phyloP scores from a whole-genome alignment of 2,113 vertebrate species.

The Gymnobelideus leadbeateri region DNA sequence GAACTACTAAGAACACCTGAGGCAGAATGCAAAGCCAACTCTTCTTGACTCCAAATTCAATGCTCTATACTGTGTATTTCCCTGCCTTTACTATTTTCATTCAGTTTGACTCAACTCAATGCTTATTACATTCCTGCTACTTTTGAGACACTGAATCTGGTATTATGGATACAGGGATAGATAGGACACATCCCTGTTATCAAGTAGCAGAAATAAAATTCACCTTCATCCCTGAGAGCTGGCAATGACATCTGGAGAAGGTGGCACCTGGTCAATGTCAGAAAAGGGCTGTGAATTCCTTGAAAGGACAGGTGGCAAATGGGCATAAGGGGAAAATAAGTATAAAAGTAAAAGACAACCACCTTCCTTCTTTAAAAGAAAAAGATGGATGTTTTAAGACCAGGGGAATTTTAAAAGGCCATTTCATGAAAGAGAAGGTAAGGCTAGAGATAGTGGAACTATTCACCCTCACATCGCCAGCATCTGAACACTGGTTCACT shows the following conservation, averaged over 20 bases:
- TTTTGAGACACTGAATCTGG: neutral
- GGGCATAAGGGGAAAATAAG: slow-evolving; percentile 13
- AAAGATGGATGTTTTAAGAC: neutral
- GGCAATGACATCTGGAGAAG: neutral
- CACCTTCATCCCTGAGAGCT: too few species aligned
- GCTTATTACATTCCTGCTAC: neutral
- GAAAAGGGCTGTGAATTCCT: neutral
- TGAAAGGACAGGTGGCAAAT: neutral
- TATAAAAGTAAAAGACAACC: neutral
- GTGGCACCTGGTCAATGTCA: neutral
- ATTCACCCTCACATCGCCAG: neutral
- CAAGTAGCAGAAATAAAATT: neutral
- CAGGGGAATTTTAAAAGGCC: neutral
- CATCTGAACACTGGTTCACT: neutral
- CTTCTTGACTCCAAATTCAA: neutral
- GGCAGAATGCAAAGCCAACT: neutral
- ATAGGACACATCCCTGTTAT: neutral
- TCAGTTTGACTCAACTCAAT: neutral
- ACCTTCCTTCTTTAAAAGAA: slow-evolving; percentile 9
- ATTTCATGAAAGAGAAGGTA: neutral
- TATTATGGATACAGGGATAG: neutral
- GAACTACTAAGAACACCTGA: neutral
- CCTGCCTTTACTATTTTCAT: neutral
- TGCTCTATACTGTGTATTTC: neutral
- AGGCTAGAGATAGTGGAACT: neutral